Percentiles rank a stretch among this genome's conserved stretches.
These are phyloP conservation scores for Balaenoptera acutorostrata DNA, from an alignment of 2,113 vertebrate genomes.

Conservation along the genomic window DNA sequence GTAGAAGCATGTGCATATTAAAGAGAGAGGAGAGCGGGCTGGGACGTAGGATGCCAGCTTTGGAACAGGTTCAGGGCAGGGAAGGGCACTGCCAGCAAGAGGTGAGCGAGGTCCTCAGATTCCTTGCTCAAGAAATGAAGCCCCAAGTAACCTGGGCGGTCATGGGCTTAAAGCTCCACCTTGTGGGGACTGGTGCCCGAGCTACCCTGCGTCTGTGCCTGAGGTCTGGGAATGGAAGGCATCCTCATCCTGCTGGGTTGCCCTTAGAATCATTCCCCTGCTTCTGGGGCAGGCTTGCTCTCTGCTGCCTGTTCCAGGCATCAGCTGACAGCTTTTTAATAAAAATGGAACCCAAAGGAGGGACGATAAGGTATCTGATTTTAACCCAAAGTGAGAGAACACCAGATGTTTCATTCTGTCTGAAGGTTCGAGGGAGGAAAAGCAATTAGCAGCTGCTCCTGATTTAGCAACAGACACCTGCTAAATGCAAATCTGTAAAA, in stretches of 20 bases:
- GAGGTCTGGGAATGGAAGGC: neutral
- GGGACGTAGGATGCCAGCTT: neutral
- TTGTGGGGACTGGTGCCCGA: neutral
- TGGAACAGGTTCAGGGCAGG: neutral
- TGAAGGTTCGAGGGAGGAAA: constrained; percentile 55
- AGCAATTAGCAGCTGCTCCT: constrained; percentile 70
- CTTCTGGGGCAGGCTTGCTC: neutral
- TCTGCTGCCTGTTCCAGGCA: neutral
- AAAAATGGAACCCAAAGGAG: constrained; percentile 52
- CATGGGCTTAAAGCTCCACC: neutral
- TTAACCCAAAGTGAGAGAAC: constrained; percentile 65
- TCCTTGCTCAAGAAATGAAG: neutral
- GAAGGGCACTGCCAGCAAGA: neutral
- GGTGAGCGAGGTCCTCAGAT: neutral
- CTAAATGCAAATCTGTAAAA: constrained; percentile 70
- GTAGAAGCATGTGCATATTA: neutral
- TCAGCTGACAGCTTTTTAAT: constrained; percentile 58
- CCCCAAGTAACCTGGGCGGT: neutral
- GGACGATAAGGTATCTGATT: constrained; percentile 63
- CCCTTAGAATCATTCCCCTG: constrained; percentile 7
- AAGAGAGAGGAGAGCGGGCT: neutral
- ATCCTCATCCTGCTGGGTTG: neutral
- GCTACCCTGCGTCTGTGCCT: neutral
- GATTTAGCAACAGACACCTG: constrained; percentile 73
- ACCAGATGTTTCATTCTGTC: constrained; percentile 70